phyloP scores from a whole-genome alignment of 2,113 vertebrate species.

The Pseudopodoces humilis region DNA sequence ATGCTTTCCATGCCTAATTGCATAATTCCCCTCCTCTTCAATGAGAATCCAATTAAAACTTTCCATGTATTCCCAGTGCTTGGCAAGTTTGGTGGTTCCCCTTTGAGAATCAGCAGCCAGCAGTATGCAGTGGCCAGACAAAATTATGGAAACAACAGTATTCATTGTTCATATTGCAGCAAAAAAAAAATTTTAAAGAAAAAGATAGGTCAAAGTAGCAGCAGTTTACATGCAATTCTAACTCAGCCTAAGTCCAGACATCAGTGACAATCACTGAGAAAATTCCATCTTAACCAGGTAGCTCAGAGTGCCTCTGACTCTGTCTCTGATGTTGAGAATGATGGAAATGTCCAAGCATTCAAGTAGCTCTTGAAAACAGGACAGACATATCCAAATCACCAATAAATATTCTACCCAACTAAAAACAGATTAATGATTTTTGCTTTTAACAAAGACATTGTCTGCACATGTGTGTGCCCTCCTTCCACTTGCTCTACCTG shows the following conservation, averaged over 20 bases:
- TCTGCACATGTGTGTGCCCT: neutral
- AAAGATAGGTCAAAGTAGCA: neutral
- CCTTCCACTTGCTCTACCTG: neutral
- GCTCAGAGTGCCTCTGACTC: neutral
- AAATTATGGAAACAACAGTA: neutral
- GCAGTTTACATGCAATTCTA: neutral
- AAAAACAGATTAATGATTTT: neutral
- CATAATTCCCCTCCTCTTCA: neutral
- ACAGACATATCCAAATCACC: rapidly evolving
- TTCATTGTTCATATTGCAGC: neutral
- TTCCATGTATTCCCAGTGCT: neutral
- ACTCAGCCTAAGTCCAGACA: neutral
- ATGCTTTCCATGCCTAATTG: neutral
- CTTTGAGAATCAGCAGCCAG: neutral
- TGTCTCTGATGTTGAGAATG: neutral
- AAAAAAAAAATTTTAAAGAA: neutral
- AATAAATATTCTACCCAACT: neutral
- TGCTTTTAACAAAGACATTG: neutral
- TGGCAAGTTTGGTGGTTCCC: neutral
- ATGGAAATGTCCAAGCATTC: neutral
- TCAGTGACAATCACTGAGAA: neutral
- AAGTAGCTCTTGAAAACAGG: neutral
- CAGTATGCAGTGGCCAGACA: neutral
- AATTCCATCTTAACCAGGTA: neutral
- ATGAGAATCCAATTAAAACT: neutral